phyloP scores from a whole-genome alignment of 1,140 invertebrate genomes.

The Eubasilissa regina region DNA sequence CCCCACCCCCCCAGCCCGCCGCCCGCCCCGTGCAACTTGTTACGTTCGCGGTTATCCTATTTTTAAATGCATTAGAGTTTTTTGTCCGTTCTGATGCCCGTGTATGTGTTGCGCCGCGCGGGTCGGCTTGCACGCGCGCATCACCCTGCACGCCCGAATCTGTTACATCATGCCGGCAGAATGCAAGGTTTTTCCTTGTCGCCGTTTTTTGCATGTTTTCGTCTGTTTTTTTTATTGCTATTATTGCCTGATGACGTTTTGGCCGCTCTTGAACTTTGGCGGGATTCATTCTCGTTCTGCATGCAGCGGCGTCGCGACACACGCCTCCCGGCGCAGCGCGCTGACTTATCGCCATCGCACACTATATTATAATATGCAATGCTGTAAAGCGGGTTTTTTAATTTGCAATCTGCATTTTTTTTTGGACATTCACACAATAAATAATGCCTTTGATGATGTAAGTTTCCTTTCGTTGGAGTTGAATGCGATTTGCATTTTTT shows the following conservation, averaged over 20 bases:
- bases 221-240: slow-evolving; percentile 50
- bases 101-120: slow-evolving; percentile 28
- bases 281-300: slow-evolving; percentile 36
- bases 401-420: slow-evolving; percentile 39
- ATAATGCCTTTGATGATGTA: slow-evolving; percentile 41
- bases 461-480: slow-evolving; percentile 55
- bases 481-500: slow-evolving; percentile 53
- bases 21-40: background rate
- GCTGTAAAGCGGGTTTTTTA: slow-evolving; percentile 49
- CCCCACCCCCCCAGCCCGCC: background rate
- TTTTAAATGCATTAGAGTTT: slow-evolving; percentile 52
- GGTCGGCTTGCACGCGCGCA: background rate
- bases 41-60: slow-evolving; percentile 36
- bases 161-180: slow-evolving; percentile 59
- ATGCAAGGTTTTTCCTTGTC: slow-evolving; percentile 57
- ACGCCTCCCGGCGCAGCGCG: no score
- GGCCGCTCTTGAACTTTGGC: slow-evolving; percentile 59
- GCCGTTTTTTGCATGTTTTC: slow-evolving; percentile 49
- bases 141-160: slow-evolving; percentile 17
- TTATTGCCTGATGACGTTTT: slow-evolving; percentile 55
- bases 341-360: no score
- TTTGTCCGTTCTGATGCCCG: slow-evolving; percentile 25
- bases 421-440: slow-evolving; percentile 8
- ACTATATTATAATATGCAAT: slow-evolving; percentile 45
- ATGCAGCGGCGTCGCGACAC: slow-evolving; percentile 26